phyloP scores from a whole-genome alignment of 2,888 invertebrate species.

The Abrostola triplasia region DNA sequence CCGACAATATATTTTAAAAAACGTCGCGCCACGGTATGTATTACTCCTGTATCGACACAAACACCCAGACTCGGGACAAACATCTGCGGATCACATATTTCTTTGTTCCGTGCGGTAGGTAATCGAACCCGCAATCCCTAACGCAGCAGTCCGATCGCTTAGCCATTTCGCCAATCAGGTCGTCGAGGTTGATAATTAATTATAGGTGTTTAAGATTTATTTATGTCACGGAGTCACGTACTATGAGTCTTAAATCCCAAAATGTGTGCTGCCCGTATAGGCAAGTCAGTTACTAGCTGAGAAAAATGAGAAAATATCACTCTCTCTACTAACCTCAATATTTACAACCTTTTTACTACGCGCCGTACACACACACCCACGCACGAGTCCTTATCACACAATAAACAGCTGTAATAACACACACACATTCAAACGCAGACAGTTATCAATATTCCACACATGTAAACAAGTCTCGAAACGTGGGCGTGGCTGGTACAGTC shows the following conservation, averaged over 20 bases:
- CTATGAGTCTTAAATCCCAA: neutral
- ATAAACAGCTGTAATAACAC: neutral
- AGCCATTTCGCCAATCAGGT: too few relatives aligned
- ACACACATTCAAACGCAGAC: constrained; percentile 17
- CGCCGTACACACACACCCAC: neutral
- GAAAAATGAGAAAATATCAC: constrained; percentile 16
- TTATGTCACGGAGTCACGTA: too few relatives aligned
- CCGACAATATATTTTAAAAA: too few relatives aligned
- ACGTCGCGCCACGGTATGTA: too few relatives aligned
- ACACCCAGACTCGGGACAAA: too few relatives aligned
- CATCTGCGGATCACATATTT: too few relatives aligned
- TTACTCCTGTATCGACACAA: too few relatives aligned
- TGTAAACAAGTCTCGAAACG: constrained; percentile 17
- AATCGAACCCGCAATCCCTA: too few relatives aligned
- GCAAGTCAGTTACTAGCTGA: constrained; percentile 18
- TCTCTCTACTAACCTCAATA: constrained; percentile 6
- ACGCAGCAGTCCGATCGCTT: too few relatives aligned
- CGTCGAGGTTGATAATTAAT: too few relatives aligned
- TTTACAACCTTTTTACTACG: constrained; percentile 19
- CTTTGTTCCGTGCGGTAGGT: too few relatives aligned
- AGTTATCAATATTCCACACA: constrained; percentile 12
- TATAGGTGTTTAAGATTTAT: too few relatives aligned
- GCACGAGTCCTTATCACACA: neutral
- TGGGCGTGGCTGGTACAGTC: constrained; percentile 38
- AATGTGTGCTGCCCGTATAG: constrained; percentile 15